Base-by-base conservation (phyloP, 2,888 invertebrate genomes). In the Tenthredo mesomela region DNA sequence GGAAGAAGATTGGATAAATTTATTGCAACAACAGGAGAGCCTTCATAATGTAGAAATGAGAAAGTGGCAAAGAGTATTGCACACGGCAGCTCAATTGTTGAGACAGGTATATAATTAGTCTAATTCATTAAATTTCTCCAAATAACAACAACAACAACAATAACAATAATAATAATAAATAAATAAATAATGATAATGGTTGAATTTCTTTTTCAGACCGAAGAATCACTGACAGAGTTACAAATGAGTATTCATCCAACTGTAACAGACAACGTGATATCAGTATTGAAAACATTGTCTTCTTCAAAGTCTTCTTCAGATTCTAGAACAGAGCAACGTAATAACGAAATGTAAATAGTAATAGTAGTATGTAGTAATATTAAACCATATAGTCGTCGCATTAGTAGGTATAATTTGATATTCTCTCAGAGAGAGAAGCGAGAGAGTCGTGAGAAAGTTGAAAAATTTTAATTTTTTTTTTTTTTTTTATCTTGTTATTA, bases 41-140 rank as follows among this genome's bases (percentile, higher is more conserved):
- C 94, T 97, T 73, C 98, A 98, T 93, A 96, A 97, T 86, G 95
- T 96, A 47, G 97, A 98, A 94, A 95, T 98, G 93, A 95, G 95
- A 87, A 96, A 96, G 90, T 98, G 98, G 98, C 95, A 97, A 89
- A 95, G 95, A 90, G 96, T 97, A 88, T 94, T 97, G 85, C 95
- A 96, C 92, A 95, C 95, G 87, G 96, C 97, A 85, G 95, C 97
- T 87, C 94, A 95, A 88, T 95, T 97, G 87, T 94, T 97, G 87
- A 95, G 95, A 93, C 96, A 97, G 95, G 97, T n/a, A n/a, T n/a
- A n/a, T 97, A 94, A 93, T 92, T 85, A 87, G 54, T 70, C n/a
- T 21, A 73, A 10, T 73, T 7, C 7, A 33, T 37, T 70, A 67
- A n/a, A 37, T 29, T 92, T 89, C 92, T 89, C 93, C 93, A 85